phyloP scores from a whole-genome alignment of 2,113 vertebrate species.

The Cheilinus undulatus region DNA sequence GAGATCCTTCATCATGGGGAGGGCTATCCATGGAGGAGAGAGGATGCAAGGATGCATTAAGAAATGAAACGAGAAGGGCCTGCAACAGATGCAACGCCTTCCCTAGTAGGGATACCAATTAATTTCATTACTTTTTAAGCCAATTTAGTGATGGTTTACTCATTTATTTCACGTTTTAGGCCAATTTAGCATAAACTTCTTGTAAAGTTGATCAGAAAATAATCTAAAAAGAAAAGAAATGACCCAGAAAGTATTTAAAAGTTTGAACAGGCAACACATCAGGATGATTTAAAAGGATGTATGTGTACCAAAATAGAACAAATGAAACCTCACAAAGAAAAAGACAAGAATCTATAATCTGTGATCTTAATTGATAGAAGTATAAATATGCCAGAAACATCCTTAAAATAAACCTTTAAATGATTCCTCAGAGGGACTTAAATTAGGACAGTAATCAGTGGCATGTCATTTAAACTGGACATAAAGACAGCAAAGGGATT shows the following conservation, averaged over 20 bases:
- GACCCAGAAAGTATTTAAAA: not conserved
- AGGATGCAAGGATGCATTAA: no score
- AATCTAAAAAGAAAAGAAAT: not conserved
- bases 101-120: no score
- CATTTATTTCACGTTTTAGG: no score
- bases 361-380: not conserved
- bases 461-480: not conserved
- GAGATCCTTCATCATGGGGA: no score
- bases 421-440: not conserved
- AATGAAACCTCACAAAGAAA: not conserved
- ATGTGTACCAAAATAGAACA: slow-evolving; percentile 12
- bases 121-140: no score
- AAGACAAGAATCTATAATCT: not conserved
- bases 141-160: no score
- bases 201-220: no score
- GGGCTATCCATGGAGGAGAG: no score
- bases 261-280: not conserved
- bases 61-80: no score
- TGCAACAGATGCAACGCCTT: no score
- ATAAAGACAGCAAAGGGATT: not conserved
- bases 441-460: not conserved
- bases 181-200: no score
- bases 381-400: not conserved
- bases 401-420: not conserved
- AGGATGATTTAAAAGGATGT: not conserved